Evolutionary conservation across 2,113 vertebrate species (phyloP).

Genomic region (Jaculus jaculus): DNA sequence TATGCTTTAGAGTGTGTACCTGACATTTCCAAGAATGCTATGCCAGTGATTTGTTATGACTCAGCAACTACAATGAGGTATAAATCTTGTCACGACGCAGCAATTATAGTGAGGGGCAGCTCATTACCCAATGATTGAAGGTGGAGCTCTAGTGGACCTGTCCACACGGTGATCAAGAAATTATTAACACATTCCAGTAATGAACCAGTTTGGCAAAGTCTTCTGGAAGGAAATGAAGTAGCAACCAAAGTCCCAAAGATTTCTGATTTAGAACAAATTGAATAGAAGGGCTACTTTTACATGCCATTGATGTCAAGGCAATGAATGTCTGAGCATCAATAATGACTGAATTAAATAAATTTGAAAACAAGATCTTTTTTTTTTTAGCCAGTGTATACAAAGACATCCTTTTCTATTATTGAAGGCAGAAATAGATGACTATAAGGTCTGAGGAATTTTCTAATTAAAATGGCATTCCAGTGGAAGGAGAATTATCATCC

Average conservation of each 20-base stretch:
- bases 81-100: not conserved
- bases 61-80: not conserved
- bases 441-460: not conserved
- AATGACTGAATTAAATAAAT: not conserved
- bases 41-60: not conserved
- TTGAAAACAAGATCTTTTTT: not conserved
- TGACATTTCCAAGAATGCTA: not conserved
- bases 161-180: not conserved
- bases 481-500: not conserved
- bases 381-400: not conserved
- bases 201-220: not conserved
- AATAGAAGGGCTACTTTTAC: not conserved
- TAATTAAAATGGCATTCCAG: not conserved
- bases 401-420: not conserved
- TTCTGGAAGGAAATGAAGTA: not conserved
- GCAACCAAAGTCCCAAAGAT: not conserved
- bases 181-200: not conserved
- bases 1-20: not conserved
- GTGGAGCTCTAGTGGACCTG: not conserved
- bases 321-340: not conserved
- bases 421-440: not conserved
- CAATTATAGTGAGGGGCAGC: not conserved
- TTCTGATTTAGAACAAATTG: not conserved
- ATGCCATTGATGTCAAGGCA: not conserved
- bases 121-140: not conserved